Evolutionary conservation across 2,113 vertebrate genomes (phyloP).

Genomic region (rabbit (Oryctolagus cuniculus)): DNA sequence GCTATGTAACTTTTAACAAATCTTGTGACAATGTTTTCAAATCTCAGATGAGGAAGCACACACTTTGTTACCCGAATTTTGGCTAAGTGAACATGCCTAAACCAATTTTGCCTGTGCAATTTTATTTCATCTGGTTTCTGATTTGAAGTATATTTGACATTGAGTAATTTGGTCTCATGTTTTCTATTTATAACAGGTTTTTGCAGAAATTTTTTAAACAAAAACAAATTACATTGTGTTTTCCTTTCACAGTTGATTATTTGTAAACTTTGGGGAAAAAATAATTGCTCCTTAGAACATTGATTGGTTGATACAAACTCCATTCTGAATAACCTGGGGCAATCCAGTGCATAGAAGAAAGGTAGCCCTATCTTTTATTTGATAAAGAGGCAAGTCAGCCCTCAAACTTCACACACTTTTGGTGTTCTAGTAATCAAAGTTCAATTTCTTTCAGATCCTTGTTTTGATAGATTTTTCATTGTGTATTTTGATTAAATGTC

Average conservation of each 20-base stretch:
- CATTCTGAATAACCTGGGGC: background rate
- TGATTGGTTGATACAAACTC: background rate
- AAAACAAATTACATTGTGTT: background rate
- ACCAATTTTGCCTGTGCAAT: background rate
- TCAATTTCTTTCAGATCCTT: constrained; percentile 59
- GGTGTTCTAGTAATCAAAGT: constrained; percentile 46
- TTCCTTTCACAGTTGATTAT: background rate
- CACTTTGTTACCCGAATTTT: background rate
- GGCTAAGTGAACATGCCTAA: background rate
- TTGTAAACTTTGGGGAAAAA: background rate
- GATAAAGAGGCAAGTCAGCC: background rate
- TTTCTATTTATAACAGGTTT: background rate
- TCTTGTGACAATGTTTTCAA: background rate
- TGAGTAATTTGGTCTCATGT: background rate
- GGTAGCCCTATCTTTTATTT: background rate
- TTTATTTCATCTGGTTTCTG: background rate
- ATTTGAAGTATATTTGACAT: background rate
- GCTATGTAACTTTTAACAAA: background rate
- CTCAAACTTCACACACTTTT: background rate
- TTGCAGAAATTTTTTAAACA: background rate
- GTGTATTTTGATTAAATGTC: constrained; percentile 72
- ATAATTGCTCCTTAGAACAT: background rate
- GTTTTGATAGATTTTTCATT: constrained; percentile 68
- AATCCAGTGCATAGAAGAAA: background rate
- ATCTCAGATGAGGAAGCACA: background rate